Evolutionary conservation across 1,140 invertebrate genomes (phyloP), one percentile per base, ranked within the genome.

Genomic region (Drosophila nannoptera): DNA sequence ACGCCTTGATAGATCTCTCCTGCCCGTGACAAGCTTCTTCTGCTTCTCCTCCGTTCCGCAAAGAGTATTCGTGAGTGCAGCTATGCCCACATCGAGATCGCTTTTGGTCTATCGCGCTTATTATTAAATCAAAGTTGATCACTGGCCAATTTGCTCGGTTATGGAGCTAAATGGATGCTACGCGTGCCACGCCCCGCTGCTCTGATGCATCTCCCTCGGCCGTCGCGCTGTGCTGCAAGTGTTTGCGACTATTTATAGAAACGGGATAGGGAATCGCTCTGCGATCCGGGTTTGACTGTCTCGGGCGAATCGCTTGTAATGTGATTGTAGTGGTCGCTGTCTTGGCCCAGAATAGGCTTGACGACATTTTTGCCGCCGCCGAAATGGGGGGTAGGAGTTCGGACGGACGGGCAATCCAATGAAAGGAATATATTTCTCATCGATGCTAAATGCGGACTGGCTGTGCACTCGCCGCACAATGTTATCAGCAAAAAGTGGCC

Each of bases 91-190:
- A 4, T 2, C 11, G 9, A 32, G 12, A 40, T n/a, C n/a, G 14
- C 5, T 9, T 35, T 7, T 42, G 2, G 35, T 12, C 48, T 49
- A n/a, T n/a, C 22, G 22, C 49, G 48, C 53, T 68, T 68, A 62
- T 68, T 54, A 62, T 49, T 68, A 68, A 62, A 49, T 62, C 59
- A 62, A 62, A 62, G 50, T 62, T 62, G 42, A 68, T 53, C 59
- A 36, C 31, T 42, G 63, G 50, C 52, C 56, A 49, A 46, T 53
- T 67, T 49, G 52, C 6, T 49, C 33, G 49, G 33, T 31, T 52
- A 60, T 68, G 49, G 42, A 62, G 64, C 56, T 60, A 60, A 36
- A 49, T 45, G 32, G 35, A 31, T 22, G 35, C 11, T 36, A 5
- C 35, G 22, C 29, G 22, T 12, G 22, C 22, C 22, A 32, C 16